Base-by-base conservation (phyloP, 2,113 vertebrate genomes). In the Rynchops niger region DNA sequence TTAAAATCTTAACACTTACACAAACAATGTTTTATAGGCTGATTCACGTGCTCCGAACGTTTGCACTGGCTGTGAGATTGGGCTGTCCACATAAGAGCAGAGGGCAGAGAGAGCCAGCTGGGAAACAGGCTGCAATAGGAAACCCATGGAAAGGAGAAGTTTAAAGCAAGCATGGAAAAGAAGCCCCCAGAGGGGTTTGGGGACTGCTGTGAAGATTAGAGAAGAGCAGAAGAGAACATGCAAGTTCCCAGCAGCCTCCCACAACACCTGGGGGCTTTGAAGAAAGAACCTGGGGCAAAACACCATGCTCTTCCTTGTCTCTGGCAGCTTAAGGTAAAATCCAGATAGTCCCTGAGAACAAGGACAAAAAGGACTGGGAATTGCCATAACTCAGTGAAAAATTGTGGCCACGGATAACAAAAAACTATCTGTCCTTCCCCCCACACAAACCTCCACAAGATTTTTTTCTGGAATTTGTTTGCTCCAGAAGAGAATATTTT, bases 391-490 rank as follows among this genome's bases (percentile, higher is more conserved):
- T 11, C 15, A 83, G 38, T 30, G 55, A 45, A 90, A 86, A 92
- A 61, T 1, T 49, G 45, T 73, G 45, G 36, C 69, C 53, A 12
- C 2, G 29, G 36, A 80, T 30, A 76, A 52, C 0, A 1, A 63
- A 63, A 73, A 85, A 11, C 6, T 38, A 76, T 52, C 53, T 69
- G 12, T 83, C 71, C 36, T 73, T 73, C n/a, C 9, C 45, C 9
- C 29, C 20, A 14, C 0, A 3, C n/a, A 8, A 5, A 2, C 8
- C 18, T 9, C 12, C 16, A 9, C 9, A 82, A 40, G 4, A 21
- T 5, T 70, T 71, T 71, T 38, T 90, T 52, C 43, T 77, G 5
- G 8, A 70, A 88, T 73, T 88, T 50, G 5, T 71, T 78, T 72
- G 11, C 55, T 92, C 38, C 23, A 43, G 45, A 85, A 77, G 30